A percentile compares a stretch with the other conserved stretches of the same genome.
Evolutionary conservation across 1,140 invertebrate species (phyloP).

Genomic region (Notospermus geniculatus): DNA sequence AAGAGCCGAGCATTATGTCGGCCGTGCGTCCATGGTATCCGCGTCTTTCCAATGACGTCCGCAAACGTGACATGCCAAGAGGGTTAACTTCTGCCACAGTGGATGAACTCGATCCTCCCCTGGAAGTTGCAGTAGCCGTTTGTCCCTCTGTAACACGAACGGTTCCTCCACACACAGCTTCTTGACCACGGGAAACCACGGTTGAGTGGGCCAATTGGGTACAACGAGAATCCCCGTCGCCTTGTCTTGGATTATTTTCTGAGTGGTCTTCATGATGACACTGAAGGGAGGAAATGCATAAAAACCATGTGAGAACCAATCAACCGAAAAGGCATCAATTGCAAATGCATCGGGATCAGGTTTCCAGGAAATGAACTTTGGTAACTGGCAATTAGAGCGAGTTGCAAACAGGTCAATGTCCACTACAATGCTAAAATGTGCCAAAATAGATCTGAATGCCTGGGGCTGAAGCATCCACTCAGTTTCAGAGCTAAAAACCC

Average conservation of each 20-base stretch:
- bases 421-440: background rate
- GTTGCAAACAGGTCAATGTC: slow-evolving; percentile 28
- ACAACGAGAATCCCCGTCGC: slow-evolving; percentile 13
- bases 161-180: slow-evolving; percentile 12
- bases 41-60: slow-evolving; percentile 10
- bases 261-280: slow-evolving; percentile 17
- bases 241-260: slow-evolving; percentile 20
- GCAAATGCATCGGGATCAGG: slow-evolving; percentile 16
- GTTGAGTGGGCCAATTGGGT: slow-evolving; percentile 22
- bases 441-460: slow-evolving; percentile 6
- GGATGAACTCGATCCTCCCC: slow-evolving; percentile 12
- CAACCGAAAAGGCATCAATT: slow-evolving; percentile 24
- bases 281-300: slow-evolving; percentile 32
- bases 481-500: slow-evolving; percentile 17
- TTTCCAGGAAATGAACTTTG: slow-evolving; percentile 13
- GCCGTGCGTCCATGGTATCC: slow-evolving; percentile 16
- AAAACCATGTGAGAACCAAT: slow-evolving; percentile 13
- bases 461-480: slow-evolving; percentile 19
- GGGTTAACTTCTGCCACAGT: slow-evolving; percentile 7
- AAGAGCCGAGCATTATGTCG: slow-evolving; percentile 16
- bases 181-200: slow-evolving; percentile 21
- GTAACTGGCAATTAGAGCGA: slow-evolving; percentile 18
- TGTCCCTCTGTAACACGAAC: slow-evolving; percentile 14
- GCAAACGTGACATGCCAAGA: slow-evolving; percentile 15
- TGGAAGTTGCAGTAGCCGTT: slow-evolving; percentile 5